These are phyloP conservation scores for Nothoprocta perdicaria DNA, from an alignment of 2,113 vertebrate species.

Conservation along the genomic window DNA sequence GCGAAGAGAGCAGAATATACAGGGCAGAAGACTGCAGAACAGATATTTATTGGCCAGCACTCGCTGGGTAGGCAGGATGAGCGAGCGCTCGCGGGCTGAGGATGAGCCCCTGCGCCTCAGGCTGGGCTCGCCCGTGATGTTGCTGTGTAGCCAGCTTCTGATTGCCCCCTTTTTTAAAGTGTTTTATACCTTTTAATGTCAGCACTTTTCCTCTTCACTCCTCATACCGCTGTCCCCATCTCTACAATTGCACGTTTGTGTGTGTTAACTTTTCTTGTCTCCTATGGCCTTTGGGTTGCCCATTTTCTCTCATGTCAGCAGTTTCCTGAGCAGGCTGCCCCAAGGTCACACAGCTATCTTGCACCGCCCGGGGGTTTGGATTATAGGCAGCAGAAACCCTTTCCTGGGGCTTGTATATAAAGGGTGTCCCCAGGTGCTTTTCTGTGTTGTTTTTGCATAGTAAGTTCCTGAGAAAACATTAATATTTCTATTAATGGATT, in stretches of 20 bases:
- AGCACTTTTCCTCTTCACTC: not conserved
- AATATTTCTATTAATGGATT: not conserved
- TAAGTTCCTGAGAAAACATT: not conserved
- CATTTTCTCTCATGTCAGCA: not conserved
- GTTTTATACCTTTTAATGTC: not conserved
- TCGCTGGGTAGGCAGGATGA: not conserved
- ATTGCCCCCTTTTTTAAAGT: not conserved
- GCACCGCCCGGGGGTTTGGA: not conserved
- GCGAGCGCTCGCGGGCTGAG: not conserved
- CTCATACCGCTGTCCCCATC: not conserved
- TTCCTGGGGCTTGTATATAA: not conserved
- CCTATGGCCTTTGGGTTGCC: not conserved
- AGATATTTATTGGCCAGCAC: not conserved
- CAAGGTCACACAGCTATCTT: not conserved
- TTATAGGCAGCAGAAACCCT: not conserved
- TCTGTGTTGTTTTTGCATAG: not conserved
- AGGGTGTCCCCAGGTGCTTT: not conserved
- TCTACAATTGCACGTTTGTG: not conserved
- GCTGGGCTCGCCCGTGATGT: not conserved
- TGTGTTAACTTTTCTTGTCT: not conserved
- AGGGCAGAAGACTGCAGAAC: not conserved
- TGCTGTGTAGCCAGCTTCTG: not conserved
- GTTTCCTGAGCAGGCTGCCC: not conserved
- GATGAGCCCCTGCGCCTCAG: not conserved
- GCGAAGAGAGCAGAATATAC: not conserved